Base-by-base conservation (phyloP, 2,797 vertebrate species). In the Oceanodroma leucorhoa region DNA sequence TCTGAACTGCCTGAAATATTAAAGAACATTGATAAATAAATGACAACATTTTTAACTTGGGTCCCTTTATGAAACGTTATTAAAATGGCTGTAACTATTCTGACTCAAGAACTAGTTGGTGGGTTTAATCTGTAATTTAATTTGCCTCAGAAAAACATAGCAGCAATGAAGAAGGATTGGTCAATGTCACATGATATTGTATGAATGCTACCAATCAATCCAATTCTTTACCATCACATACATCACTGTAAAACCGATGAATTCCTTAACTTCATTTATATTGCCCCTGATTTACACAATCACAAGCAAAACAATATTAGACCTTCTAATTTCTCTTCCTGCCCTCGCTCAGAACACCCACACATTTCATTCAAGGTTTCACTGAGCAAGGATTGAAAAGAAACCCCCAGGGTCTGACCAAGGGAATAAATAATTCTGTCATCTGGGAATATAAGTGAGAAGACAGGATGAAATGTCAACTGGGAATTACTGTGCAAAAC, bases 1-100 rank as follows among this genome's bases (percentile, higher is more conserved):
- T 61, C 55, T 67, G 43, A 94, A 94, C 60, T 75, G 24, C 22
- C 71, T 96, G 76, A 91, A 95, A 94, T 95, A 96, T 96, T 95
- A 84, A 94, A 90, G 46, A 80, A 45, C 27, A 43, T 40, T 27
- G 43, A 95, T 93, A 90, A 95, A 94, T 90, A 92, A 94, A 94
- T 93, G 66, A 88, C 36, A 69, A 21, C 29, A 32, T 72, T 95
- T 96, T 85, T 24, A 69, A 43, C 51, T 72, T 66, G 26, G 21
- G 14, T 55, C 22, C 36, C 27, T 78, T 75, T 89, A 80, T 85
- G 82, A 95, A 93, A 90, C 14, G 45, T 92, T 90, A 85, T 92
- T 69, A 77, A 96, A 95, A 87, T 53, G 50, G 40, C 65, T 96
- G 70, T 41, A 70, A 54, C n/a, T 72, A 64, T 64, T 66, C 58